Conservation (phyloP, 1,140 invertebrate genomes). For the Vanessa atalanta region DNA sequence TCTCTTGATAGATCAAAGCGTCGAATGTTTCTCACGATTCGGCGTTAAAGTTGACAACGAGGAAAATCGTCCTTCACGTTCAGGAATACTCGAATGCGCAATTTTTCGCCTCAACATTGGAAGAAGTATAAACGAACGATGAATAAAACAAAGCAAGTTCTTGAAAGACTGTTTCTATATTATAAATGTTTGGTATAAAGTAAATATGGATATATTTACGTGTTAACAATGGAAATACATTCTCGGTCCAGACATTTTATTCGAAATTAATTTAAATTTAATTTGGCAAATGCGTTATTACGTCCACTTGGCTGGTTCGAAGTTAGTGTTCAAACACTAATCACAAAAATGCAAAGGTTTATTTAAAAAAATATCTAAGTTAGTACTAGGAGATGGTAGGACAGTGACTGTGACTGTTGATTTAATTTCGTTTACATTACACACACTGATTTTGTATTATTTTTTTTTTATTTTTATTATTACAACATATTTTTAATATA, state of each 20-base stretch:
- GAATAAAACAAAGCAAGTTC: conserved; percentile 5
- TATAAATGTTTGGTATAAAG: background rate
- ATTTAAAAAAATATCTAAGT: no score
- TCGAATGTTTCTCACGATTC: background rate
- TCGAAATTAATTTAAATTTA: no score
- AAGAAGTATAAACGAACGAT: background rate
- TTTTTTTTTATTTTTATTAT: no score
- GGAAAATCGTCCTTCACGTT: background rate
- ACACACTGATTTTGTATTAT: no score
- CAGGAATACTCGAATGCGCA: background rate
- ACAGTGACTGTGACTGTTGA: no score
- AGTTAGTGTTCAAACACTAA: no score
- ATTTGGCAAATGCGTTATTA: no score
- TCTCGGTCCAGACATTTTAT: background rate
- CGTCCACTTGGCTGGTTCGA: no score
- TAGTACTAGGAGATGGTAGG: no score
- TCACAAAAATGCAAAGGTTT: no score
- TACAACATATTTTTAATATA: no score
- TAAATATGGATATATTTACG: background rate
- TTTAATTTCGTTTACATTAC: no score
- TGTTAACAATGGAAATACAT: background rate
- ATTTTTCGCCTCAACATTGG: background rate
- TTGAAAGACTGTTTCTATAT: conserved; percentile 1
- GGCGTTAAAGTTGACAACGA: background rate
- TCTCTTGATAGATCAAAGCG: background rate